phyloP scores from a whole-genome alignment of 2,888 invertebrate species.

The Sclerodermus sp. region DNA sequence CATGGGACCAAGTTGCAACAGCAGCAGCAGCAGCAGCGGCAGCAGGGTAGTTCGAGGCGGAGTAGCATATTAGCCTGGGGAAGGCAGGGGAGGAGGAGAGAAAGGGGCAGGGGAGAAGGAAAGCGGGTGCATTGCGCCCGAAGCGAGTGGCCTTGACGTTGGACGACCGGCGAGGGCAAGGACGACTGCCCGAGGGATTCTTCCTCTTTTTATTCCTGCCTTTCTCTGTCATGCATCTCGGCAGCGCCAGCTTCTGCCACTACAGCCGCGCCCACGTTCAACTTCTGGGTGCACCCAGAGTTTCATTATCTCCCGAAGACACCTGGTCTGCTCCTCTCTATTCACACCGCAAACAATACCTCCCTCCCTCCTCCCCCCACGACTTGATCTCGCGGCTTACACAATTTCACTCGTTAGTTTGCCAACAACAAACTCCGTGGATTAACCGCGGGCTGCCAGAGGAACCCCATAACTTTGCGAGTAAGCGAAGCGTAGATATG shows the following conservation, averaged over 20 bases:
- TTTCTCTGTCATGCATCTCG: slow-evolving; percentile 14
- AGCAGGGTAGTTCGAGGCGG: background rate
- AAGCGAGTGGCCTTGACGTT: slow-evolving; percentile 53
- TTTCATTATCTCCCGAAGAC: no score
- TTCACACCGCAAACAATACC: no score
- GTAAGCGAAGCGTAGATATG: no score
- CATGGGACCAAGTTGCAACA: background rate
- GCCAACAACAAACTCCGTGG: no score
- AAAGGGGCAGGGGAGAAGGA: slow-evolving; percentile 18
- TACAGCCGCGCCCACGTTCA: slow-evolving; percentile 33
- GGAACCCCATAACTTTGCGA: no score
- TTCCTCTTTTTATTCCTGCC: slow-evolving; percentile 37
- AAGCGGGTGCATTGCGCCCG: slow-evolving; percentile 53
- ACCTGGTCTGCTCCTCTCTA: no score
- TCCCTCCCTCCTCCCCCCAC: no score
- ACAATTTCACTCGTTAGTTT: no score
- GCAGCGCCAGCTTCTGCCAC: slow-evolving; percentile 19
- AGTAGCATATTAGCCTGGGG: background rate
- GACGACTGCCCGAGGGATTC: slow-evolving; percentile 50
- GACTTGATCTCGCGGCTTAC: no score
- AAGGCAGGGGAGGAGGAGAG: slow-evolving; percentile 9
- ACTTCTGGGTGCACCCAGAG: no score
- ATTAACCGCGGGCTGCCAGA: no score
- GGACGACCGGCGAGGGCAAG: slow-evolving; percentile 54
- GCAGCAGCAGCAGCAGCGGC: background rate